A percentile compares a stretch with the other conserved stretches of the same genome.
Conservation (phyloP, 2,888 invertebrate species). For the Dasypogon diadema region DNA sequence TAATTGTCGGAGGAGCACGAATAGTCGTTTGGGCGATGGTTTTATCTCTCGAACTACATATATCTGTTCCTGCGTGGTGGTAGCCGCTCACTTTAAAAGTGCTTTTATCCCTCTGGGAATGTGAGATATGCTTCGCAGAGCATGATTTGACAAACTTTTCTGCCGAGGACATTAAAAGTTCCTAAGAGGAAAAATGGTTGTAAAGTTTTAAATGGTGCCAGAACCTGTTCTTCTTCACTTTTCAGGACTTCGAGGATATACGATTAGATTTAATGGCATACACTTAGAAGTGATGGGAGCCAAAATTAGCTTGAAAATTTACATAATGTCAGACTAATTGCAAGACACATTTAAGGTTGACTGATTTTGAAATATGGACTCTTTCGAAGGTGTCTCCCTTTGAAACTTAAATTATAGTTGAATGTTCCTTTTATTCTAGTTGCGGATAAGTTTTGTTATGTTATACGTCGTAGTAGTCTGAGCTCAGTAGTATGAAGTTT, state of each 20-base stretch:
- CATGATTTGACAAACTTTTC: slow-evolving; percentile 46
- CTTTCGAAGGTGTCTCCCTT: too few relatives aligned
- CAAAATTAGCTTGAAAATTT: slow-evolving; percentile 5
- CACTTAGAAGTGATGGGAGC: slow-evolving; percentile 4
- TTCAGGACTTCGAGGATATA: slow-evolving; percentile 20
- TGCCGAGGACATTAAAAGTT: slow-evolving; percentile 38
- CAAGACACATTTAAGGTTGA: not conserved
- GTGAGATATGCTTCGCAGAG: slow-evolving; percentile 33
- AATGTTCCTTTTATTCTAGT: too few relatives aligned
- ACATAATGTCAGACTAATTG: slow-evolving; percentile 23
- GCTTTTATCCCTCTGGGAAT: slow-evolving; percentile 32
- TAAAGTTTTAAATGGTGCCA: slow-evolving; percentile 40
- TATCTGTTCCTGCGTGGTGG: not conserved
- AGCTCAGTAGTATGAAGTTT: too few relatives aligned
- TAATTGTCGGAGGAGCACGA: slow-evolving; percentile 8
- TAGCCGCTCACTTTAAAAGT: slow-evolving; percentile 21
- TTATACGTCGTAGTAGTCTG: too few relatives aligned
- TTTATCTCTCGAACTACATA: slow-evolving; percentile 4
- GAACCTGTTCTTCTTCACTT: slow-evolving; percentile 22
- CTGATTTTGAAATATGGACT: not conserved
- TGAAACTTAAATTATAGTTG: too few relatives aligned
- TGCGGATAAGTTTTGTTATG: too few relatives aligned
- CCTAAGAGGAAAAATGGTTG: slow-evolving; percentile 31
- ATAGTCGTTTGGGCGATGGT: not conserved
- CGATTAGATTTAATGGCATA: slow-evolving; percentile 29